phyloP scores from a whole-genome alignment of 2,797 vertebrate genomes.

The Coregonus ussuriensis region DNA sequence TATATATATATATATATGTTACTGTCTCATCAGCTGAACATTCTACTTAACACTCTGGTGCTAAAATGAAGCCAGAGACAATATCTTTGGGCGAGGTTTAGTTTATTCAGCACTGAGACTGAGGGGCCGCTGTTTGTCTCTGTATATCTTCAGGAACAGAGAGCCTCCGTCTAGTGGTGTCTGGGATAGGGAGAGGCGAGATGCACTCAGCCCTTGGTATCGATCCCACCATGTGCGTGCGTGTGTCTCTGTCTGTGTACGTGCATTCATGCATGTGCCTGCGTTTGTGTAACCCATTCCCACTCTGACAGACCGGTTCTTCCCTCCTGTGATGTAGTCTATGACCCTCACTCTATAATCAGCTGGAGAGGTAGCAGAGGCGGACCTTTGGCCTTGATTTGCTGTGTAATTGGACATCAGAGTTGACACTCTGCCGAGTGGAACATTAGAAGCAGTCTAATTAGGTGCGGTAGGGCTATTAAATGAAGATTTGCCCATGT shows the following conservation, averaged over 20 bases:
- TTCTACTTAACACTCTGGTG: constrained; percentile 65
- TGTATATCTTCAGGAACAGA: constrained; percentile 64
- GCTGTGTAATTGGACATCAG: constrained; percentile 78
- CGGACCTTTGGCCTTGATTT: constrained; percentile 78
- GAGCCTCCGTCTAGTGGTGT: constrained; percentile 65
- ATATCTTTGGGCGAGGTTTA: constrained; percentile 59
- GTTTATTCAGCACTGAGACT: constrained; percentile 63
- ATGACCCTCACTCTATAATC: constrained; percentile 69
- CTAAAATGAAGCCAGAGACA: constrained; percentile 32
- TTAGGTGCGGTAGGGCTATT: constrained; percentile 75
- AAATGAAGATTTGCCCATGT: constrained; percentile 71
- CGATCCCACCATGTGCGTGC: constrained; percentile 51
- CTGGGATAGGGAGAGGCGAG: constrained; percentile 64
- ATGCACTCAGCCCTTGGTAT: constrained; percentile 59
- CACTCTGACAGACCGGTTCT: constrained; percentile 54
- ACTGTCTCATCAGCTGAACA: background rate
- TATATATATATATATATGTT: background rate
- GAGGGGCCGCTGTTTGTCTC: constrained; percentile 50
- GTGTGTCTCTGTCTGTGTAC: background rate
- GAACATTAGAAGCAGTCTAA: constrained; percentile 79
- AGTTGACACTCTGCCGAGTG: constrained; percentile 76
- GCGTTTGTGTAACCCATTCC: constrained; percentile 33
- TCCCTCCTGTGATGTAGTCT: constrained; percentile 51
- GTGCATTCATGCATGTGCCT: background rate
- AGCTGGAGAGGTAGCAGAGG: constrained; percentile 66